Conservation (phyloP, 2,797 vertebrate genomes). For the Pantherophis alleghaniensis region DNA sequence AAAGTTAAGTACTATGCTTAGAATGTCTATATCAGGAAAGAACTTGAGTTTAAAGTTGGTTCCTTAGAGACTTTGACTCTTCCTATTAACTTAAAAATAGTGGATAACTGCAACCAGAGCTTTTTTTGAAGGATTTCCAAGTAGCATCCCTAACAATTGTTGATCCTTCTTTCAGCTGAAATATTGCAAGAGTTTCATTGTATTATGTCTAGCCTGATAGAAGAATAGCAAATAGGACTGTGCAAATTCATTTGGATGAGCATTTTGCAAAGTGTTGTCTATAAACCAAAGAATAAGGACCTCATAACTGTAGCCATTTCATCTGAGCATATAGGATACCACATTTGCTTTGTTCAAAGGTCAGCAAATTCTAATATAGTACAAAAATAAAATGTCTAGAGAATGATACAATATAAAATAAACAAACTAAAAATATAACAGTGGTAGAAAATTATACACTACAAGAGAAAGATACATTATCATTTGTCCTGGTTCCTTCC, state of each 20-base stretch:
- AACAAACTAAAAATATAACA: not conserved
- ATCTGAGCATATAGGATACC: not conserved
- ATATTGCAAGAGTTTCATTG: not conserved
- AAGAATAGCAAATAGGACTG: not conserved
- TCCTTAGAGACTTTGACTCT: not conserved
- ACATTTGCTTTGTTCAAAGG: not conserved
- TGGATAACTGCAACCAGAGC: not conserved
- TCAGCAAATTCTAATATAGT: not conserved
- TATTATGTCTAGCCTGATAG: not conserved
- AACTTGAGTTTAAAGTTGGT: not conserved
- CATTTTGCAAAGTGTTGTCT: not conserved
- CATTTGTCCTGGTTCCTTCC: not conserved
- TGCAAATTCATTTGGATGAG: not conserved
- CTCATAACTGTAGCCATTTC: not conserved
- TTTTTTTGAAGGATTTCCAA: not conserved
- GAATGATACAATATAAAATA: not conserved
- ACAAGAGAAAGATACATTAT: not conserved
- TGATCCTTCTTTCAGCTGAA: not conserved
- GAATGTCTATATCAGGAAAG: not conserved
- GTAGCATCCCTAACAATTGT: not conserved
- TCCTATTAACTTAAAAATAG: not conserved
- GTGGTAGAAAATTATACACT: not conserved
- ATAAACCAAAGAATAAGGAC: not conserved
- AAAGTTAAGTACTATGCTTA: not conserved
- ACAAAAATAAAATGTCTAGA: not conserved